phyloP scores from a whole-genome alignment of 2,113 vertebrate genomes.

The Misgurnus anguillicaudatus region DNA sequence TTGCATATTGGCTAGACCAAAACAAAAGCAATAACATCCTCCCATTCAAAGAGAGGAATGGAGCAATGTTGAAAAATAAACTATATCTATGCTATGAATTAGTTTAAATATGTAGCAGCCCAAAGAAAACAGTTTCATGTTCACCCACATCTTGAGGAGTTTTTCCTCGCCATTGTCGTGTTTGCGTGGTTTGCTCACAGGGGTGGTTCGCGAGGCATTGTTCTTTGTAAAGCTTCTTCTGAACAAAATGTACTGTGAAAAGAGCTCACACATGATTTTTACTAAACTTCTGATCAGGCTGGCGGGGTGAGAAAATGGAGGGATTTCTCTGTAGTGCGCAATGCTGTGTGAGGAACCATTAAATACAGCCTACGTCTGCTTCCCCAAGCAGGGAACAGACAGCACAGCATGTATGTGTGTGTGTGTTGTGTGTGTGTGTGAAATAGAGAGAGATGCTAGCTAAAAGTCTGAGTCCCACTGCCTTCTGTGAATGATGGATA shows the following conservation, averaged over 20 bases:
- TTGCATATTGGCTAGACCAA: not conserved
- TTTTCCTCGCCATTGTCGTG: too few species aligned
- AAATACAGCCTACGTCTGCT: conserved; percentile 50
- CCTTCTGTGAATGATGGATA: conserved; percentile 60
- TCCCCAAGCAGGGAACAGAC: conserved; percentile 56
- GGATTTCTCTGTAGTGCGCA: conserved; percentile 51
- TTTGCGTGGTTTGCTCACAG: too few species aligned
- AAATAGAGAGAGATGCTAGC: conserved; percentile 31
- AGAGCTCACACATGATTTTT: too few species aligned
- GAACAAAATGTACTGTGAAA: too few species aligned
- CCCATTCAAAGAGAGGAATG: conserved; percentile 9
- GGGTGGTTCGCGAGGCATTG: too few species aligned
- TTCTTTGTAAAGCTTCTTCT: too few species aligned
- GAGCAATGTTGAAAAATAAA: not conserved
- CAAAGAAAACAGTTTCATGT: too few species aligned
- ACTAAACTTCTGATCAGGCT: conserved; percentile 40
- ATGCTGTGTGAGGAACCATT: conserved; percentile 60
- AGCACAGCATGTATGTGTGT: conserved; percentile 46
- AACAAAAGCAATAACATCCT: conserved; percentile 28
- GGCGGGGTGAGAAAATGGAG: conserved; percentile 38
- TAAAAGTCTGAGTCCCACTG: conserved; percentile 41
- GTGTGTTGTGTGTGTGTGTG: conserved; percentile 40
- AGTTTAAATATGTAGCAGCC: too few species aligned
- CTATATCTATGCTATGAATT: too few species aligned
- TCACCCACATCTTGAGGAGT: too few species aligned